Percentiles rank a stretch among this genome's conserved stretches.
These are phyloP conservation scores for Heliothis peltigera DNA, from an alignment of 2,888 invertebrate genomes.

Conservation along the genomic window DNA sequence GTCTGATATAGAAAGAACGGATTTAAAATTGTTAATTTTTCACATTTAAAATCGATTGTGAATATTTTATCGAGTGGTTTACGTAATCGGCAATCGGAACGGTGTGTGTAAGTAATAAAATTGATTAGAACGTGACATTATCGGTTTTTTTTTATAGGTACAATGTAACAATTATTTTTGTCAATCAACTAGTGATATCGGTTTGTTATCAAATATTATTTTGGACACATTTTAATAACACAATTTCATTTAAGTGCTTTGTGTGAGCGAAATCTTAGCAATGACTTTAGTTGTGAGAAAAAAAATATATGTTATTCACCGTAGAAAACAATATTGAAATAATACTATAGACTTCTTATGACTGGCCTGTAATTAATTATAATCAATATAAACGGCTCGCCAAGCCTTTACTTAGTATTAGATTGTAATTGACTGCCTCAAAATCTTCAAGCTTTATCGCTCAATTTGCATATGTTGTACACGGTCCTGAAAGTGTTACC, in stretches of 20 bases:
- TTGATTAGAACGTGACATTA: neutral
- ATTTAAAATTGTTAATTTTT: conserved; percentile 6
- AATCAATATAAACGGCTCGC: too few species aligned
- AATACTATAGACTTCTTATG: too few species aligned
- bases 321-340: too few species aligned
- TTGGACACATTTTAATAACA: neutral
- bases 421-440: too few species aligned
- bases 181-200: conserved; percentile 3
- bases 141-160: neutral
- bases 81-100: neutral
- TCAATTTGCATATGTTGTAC: too few species aligned
- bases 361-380: too few species aligned
- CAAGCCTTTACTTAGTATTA: too few species aligned
- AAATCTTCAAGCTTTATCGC: too few species aligned
- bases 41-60: conserved; percentile 4
- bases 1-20: conserved; percentile 19
- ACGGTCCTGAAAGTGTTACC: too few species aligned
- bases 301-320: too few species aligned
- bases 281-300: neutral
- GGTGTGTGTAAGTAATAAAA: conserved; percentile 12
- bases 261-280: neutral
- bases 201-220: conserved; percentile 7
- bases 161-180: conserved; percentile 1
- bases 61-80: neutral
- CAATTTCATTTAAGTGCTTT: neutral